A percentile compares a stretch with the other conserved stretches of the same genome.
phyloP scores from a whole-genome alignment of 2,888 invertebrate genomes.

The Luperina nickerlii region DNA sequence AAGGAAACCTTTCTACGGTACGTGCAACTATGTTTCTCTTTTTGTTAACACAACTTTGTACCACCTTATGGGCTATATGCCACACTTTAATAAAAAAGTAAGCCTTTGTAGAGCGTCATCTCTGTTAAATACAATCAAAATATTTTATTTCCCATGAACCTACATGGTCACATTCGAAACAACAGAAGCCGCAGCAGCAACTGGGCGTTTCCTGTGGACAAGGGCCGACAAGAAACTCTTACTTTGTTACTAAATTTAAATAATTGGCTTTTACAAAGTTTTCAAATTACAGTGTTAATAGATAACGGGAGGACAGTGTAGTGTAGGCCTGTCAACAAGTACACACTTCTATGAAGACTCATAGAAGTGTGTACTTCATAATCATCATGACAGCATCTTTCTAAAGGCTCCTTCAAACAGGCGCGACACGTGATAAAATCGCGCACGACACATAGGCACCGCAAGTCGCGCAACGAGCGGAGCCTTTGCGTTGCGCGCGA shows the following conservation, averaged over 20 bases:
- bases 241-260: not conserved
- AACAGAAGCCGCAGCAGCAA: not conserved
- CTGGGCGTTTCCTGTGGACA: not conserved
- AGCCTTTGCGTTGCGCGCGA: too few species aligned
- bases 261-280: not conserved
- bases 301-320: not conserved
- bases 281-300: not conserved
- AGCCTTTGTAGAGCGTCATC: not conserved
- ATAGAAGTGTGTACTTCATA: too few species aligned
- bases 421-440: too few species aligned
- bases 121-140: not conserved
- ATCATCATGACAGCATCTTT: not conserved
- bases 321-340: not conserved
- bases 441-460: too few species aligned
- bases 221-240: not conserved
- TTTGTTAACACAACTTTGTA: not conserved
- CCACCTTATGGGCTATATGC: not conserved
- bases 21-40: slow-evolving; percentile 1
- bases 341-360: too few species aligned
- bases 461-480: too few species aligned
- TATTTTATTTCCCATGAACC: not conserved
- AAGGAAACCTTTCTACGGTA: slow-evolving; percentile 16
- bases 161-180: not conserved
- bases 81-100: not conserved
- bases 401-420: not conserved